Evolutionary conservation across 2,797 vertebrate species (phyloP), one percentile per base, ranked within the genome.

Genomic region (Furcifer pardalis): DNA sequence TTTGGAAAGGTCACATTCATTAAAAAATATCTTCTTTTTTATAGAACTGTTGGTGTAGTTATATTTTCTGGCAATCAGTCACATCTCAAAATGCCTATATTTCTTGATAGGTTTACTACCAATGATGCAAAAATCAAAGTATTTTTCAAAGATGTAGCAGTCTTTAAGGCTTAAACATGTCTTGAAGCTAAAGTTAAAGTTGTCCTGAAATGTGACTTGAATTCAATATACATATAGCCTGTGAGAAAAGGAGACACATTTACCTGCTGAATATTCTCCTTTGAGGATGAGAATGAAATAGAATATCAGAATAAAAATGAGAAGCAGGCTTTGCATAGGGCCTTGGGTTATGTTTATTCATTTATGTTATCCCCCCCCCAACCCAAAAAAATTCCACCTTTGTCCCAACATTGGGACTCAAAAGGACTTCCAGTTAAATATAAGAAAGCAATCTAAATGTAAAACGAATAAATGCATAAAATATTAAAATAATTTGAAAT

Each of bases 11-110:
- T 56, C 46, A 76, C 42, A 17, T 63, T 35, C 32, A 35, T 66
- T 65, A 65, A 72, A 75, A 46, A 74, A 35, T 21, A 63, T 78
- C 62, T 62, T 82, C 35, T 65, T 60, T 60, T 82, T 49, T 75
- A 75, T 25, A 30, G 1, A 65, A 21, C 21, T 37, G 19, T 60
- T 52, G 72, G 23, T 32, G 15, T 63, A 32, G 13, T 32, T 27
- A 62, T 60, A 37, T 46, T 79, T 65, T 44, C 7, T 65, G 77
- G 27, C 7, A 62, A 77, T 62, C 76, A 62, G 27, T 49, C 12
- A 79, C 42, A 27, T 35, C 40, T 9, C 5, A 79, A 21, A 44
- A 10, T 56, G 35, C 19, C n/a, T n/a, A 35, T 52, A 7, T 75
- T 52, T 9, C 3, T 35, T 75, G 23, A 35, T 74, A 30, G 27